Percentiles rank a stretch among this genome's conserved stretches.
Evolutionary conservation across 2,797 vertebrate genomes (phyloP).

Genomic region (Characodon lateralis): DNA sequence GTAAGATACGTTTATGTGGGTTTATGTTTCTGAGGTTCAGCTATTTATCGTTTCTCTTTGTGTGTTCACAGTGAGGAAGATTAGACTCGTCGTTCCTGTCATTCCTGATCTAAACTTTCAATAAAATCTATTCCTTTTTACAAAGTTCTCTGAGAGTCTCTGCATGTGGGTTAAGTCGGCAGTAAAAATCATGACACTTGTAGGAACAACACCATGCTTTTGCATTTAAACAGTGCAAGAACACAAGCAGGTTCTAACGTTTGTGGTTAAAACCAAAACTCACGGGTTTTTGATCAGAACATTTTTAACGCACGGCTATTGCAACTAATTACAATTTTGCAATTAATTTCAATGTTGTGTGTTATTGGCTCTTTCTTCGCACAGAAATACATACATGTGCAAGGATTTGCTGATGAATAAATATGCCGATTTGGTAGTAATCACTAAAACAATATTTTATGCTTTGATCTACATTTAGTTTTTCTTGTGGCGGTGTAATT

Average conservation of each 20-base stretch:
- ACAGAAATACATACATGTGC: background rate
- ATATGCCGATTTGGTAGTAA: background rate
- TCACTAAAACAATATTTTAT: background rate
- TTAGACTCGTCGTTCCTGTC: too few species aligned
- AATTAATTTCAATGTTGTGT: conserved; percentile 5
- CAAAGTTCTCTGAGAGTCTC: too few species aligned
- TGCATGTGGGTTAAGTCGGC: too few species aligned
- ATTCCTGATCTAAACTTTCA: too few species aligned
- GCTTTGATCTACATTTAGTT: background rate
- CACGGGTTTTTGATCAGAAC: conserved; percentile 8
- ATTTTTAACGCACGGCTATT: conserved; percentile 8
- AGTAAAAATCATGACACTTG: too few species aligned
- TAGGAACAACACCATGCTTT: background rate
- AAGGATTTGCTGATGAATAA: conserved; percentile 10
- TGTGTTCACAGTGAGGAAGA: too few species aligned
- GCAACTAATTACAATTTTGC: background rate
- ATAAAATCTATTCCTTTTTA: too few species aligned
- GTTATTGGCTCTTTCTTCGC: conserved; percentile 9
- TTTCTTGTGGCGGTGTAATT: background rate
- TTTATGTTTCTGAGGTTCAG: too few species aligned
- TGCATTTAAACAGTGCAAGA: too few species aligned
- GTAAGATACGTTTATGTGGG: too few species aligned
- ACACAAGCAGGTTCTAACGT: background rate
- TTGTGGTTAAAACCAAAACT: conserved; percentile 1
- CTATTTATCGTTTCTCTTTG: too few species aligned